These are phyloP conservation scores for Melanostoma scalare DNA, from an alignment of 2,888 invertebrate species.

Conservation along the genomic window DNA sequence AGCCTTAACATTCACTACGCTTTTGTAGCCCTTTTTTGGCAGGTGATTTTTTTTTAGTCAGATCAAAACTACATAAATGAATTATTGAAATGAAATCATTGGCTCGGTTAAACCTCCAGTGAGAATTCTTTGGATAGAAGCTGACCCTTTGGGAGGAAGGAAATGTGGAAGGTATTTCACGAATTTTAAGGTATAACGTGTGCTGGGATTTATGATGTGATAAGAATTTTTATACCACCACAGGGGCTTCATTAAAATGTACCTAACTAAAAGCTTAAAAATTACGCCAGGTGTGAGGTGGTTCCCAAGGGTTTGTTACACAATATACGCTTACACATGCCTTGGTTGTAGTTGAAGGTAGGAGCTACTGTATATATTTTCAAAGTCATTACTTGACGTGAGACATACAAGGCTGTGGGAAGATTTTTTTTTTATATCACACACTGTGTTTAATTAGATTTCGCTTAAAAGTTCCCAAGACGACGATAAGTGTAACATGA, in stretches of 20 bases:
- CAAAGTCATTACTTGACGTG: not conserved
- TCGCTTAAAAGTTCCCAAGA: no score
- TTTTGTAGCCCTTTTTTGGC: conserved; percentile 3
- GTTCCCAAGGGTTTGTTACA: not conserved
- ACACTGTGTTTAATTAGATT: no score
- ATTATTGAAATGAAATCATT: conserved; percentile 28
- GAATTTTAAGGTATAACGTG: not conserved
- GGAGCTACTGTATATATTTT: not conserved
- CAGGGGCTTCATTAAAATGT: not conserved
- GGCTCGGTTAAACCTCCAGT: not conserved
- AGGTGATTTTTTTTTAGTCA: not conserved
- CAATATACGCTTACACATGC: not conserved
- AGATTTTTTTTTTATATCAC: no score
- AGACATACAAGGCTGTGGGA: no score
- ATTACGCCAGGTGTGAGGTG: conserved; percentile 8
- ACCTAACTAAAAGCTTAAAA: not conserved
- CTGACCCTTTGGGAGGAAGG: not conserved
- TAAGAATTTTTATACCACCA: not conserved
- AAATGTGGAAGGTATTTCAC: not conserved
- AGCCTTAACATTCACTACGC: conserved; percentile 13
- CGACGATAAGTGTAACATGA: no score
- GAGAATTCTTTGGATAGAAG: not conserved
- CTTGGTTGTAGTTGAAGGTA: no score
- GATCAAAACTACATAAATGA: conserved; percentile 24
- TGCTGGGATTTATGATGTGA: conserved; percentile 16